Evolutionary conservation across 1,140 invertebrate genomes (phyloP).

Genomic region (Neodiprion lecontei): DNA sequence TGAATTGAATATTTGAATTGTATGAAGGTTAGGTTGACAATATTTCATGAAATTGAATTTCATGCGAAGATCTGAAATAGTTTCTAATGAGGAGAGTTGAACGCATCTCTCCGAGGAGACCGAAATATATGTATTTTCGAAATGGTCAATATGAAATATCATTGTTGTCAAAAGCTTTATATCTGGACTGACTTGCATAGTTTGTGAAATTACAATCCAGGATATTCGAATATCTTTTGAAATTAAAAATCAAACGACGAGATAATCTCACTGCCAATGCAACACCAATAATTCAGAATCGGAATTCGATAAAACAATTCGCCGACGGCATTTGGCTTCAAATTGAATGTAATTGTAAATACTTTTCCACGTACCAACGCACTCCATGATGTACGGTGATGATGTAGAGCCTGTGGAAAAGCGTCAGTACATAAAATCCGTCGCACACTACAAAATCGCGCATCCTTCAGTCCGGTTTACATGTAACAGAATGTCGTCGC

Average conservation of each 20-base stretch:
- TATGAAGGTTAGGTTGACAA: no score
- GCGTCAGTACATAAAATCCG: no score
- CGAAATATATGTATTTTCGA: neutral
- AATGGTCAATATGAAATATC: neutral
- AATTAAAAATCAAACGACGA: neutral
- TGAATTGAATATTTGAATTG: no score
- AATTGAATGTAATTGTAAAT: conserved; percentile 31
- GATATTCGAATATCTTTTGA: neutral
- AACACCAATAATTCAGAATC: neutral
- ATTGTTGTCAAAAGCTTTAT: conserved; percentile 22
- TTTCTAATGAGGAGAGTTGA: no score
- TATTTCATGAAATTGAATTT: no score
- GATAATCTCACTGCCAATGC: neutral
- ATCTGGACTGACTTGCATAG: conserved; percentile 28
- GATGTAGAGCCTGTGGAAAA: neutral
- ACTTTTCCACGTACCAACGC: conserved; percentile 39
- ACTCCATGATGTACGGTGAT: conserved; percentile 46
- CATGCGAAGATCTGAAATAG: no score
- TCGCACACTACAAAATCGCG: no score
- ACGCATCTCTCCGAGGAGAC: no score
- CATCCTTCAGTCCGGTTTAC: no score
- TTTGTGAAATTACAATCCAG: conserved; percentile 6
- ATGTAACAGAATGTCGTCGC: no score
- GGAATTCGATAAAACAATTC: conserved; percentile 12
- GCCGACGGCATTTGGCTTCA: conserved; percentile 21